Base-by-base conservation (phyloP, 2,888 invertebrate genomes). In the Amblyjoppa fuscipennis region DNA sequence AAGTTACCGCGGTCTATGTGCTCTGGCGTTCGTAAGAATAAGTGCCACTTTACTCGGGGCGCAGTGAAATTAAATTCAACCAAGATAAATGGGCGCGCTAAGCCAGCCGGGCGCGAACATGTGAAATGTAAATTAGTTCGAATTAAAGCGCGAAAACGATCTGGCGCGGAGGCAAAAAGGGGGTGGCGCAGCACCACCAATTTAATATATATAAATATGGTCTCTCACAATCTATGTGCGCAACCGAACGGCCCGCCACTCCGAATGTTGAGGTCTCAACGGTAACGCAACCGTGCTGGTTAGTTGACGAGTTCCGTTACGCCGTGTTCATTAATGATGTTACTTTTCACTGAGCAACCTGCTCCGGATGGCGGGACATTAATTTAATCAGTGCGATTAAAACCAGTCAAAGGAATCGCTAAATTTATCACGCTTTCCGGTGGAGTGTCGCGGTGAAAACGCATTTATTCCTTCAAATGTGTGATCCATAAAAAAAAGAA, bases 31-130 rank as follows among this genome's bases (percentile, higher is more conserved):
- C 84, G 87, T 91, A 92, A 92, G 91, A 92, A 92, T 91, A 91
- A 90, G 89, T 88, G 89, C 85, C 88, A 91, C 90, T 91, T 90
- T 91, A 90, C 89, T 88, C 85, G 75, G 84, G 88, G 84, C 86
- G 78, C 87, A 88, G 87, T 88, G 89, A 91, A 92, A 92, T 92
- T 91, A 92, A 92, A 92, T 92, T 92, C 91, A 92, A 91, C 91
- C 88, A 89, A 91, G 92, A 92, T 89, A 89, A 91, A 92, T 91
- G 90, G 84, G 84, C 70, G 84, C 87, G 87, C 88, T 87, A 88
- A 90, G 89, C 89, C 87, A 80, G 81, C 84, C 77, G 82, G 81
- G 88, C 84, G 88, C 87, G 87, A 90, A 89, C 90, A 90, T 90
- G 90, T 90, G 90, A 91, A 91, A 91, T 92, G 90, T 89, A 92